Conservation (phyloP, 2,888 invertebrate species). For the Scrobipalpa atriplicella region DNA sequence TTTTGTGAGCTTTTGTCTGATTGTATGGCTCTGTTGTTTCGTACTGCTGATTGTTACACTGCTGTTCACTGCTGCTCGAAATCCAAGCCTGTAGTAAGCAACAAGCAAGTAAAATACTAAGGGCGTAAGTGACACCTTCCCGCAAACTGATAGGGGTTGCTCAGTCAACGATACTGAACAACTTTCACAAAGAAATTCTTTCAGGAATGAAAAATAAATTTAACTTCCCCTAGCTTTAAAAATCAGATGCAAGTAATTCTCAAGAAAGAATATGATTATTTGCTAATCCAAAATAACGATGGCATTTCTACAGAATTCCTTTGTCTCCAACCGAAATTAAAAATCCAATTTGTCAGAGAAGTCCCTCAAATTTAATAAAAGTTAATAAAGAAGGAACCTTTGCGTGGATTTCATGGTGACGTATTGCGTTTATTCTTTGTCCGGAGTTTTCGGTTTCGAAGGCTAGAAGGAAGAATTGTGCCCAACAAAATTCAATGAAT, state of each 20-base stretch:
- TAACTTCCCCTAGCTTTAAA: background rate
- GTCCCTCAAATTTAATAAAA: slow-evolving; percentile 10
- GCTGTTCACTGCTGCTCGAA: too few species aligned
- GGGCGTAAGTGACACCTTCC: too few species aligned
- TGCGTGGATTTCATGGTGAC: slow-evolving; percentile 17
- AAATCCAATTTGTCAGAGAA: background rate
- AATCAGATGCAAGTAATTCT: background rate
- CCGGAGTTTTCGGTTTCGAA: slow-evolving; percentile 6
- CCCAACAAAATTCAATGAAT: background rate
- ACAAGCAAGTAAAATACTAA: too few species aligned
- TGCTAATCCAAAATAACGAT: background rate
- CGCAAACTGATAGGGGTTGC: too few species aligned
- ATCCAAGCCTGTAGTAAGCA: too few species aligned
- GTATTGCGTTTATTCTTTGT: background rate
- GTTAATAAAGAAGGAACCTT: background rate
- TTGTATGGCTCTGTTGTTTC: too few species aligned
- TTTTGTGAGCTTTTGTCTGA: background rate
- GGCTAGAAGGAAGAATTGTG: background rate
- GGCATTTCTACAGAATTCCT: background rate
- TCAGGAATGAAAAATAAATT: too few species aligned
- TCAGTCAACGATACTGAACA: too few species aligned
- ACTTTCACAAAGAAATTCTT: too few species aligned
- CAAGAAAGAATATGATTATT: background rate
- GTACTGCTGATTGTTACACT: too few species aligned
- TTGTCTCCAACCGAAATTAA: background rate